Base-by-base conservation (phyloP, 2,888 invertebrate species). In the Aspidiotus rigidus region DNA sequence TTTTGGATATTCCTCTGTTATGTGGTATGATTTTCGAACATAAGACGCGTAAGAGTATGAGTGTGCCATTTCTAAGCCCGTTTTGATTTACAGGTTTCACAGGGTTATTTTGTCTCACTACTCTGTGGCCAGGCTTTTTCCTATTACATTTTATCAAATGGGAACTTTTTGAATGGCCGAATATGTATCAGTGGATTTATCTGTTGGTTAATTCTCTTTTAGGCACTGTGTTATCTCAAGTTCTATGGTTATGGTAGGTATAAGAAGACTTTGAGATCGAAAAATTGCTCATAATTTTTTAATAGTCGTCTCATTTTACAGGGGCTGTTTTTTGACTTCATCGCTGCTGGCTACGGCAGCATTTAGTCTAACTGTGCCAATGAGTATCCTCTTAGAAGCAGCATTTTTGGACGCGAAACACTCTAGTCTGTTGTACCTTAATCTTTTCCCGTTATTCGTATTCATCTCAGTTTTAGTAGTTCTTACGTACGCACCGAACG, bases 251-350 rank as follows among this genome's bases (percentile, higher is more conserved):
- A 59, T 93, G 93, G 90, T 92, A 79, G 80, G 83, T 57, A 57
- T 15, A 6, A 28, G 28, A 28, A 16, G 6, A 49, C 2, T 49
- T 49, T n/a, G 49, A 44, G 11, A n/a, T 49, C 28, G 28, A 28
- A 28, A 28, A 28, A 3, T 28, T 28, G 28, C 5, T 28, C 28
- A 28, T 28, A 3, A 28, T 28, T 28, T 28, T n/a, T 55, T 64
- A 42, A 42, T 39, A 17, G 1, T 40, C 15, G 64, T 13, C 41
- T 55, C 15, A 3, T 39, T 28, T 66, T 49, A 2, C 79, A 94
- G 94, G 92, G 97, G 94, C 63, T 90, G 93, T 75, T 93, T 95
- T 75, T 81, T 97, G 74, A 97, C 97, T 16, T 95, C 95, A 13
- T 88, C 93, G 0, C 82, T 92, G 62, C 88, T 93, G 74, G 96